phyloP scores from a whole-genome alignment of 53 echinoderm and acorn worm species.

The Patiria pectinifera region DNA sequence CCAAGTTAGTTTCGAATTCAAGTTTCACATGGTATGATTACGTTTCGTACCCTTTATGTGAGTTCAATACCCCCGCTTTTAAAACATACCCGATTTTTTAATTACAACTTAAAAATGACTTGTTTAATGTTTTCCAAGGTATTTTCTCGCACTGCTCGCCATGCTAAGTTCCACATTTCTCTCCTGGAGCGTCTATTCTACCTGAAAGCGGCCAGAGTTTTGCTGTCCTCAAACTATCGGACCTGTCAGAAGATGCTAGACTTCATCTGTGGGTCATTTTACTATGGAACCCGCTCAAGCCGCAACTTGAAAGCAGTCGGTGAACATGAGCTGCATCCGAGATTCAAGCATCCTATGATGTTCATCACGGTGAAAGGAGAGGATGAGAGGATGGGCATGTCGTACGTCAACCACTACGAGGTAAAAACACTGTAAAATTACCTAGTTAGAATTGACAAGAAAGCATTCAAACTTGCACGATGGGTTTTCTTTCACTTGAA shows the following conservation, averaged over 20 bases:
- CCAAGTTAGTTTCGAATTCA: not conserved
- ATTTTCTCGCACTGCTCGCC: constrained; percentile 73
- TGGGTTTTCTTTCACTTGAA: not conserved
- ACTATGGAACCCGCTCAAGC: constrained; percentile 2
- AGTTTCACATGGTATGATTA: not conserved
- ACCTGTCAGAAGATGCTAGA: constrained; percentile 71
- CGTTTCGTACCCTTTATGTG: too few relatives aligned
- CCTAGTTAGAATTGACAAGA: too few relatives aligned
- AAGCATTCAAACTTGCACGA: too few relatives aligned
- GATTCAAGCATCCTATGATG: constrained; percentile 73
- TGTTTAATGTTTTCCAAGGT: constrained; percentile 56
- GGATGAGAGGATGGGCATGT: constrained; percentile 80
- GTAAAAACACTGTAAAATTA: not conserved
- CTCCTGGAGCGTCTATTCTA: constrained; percentile 81
- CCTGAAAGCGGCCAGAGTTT: constrained; percentile 39
- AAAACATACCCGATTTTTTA: not conserved
- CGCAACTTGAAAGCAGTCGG: constrained; percentile 20
- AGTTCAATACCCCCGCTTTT: too few relatives aligned
- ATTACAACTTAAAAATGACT: not conserved
- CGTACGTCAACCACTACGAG: constrained; percentile 75
- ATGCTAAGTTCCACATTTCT: constrained; percentile 72
- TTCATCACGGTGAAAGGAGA: constrained; percentile 83
- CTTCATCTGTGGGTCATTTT: constrained; percentile 68
- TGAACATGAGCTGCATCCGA: constrained; percentile 3
- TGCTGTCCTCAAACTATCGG: constrained; percentile 86